Base-by-base conservation (phyloP, 2,797 vertebrate species). In the Nannoperca obscura region DNA sequence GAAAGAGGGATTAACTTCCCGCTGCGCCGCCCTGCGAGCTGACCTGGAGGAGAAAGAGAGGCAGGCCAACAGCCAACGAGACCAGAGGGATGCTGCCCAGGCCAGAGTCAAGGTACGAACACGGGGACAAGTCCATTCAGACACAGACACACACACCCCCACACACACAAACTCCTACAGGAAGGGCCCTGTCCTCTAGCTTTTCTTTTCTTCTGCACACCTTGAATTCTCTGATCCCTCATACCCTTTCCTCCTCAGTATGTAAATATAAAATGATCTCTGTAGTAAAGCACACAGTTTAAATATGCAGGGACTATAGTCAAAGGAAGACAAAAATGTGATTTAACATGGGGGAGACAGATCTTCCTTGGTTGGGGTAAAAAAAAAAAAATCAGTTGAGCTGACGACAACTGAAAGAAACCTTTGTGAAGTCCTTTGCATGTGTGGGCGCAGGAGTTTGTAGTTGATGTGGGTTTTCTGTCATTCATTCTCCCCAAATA, bases 41-140 rank as follows among this genome's bases (percentile, higher is more conserved):
- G 96, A 97, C 96, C 96, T 98, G 95, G 95, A 98, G 95, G 97
- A 96, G 93, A 94, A 96, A 91, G 95, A 92, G 95, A 97, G 96
- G 80, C 94, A 95, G 90, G 95, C 95, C 91, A 89, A 88, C 89
- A 93, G 93, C 67, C 96, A 95, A 93, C 96, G 81, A 93, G 94
- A 91, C 90, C 95, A 97, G 92, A 95, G 95, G 90, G 93, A 91
- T 84, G 91, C 90, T 90, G 92, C 63, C 80, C 95, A 95, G 90
- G 86, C 91, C 87, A 96, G 93, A 97, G 95, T 97, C 92, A 96
- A 97, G 96, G 97, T 98, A 95, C 61, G 78, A 80, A 82, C 81
- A 72, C 7, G 12, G 87, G 86, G 83, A 90, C 88, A 88, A 69
- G 78, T 80, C 71, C 46, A 66, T 72, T 71, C 76, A 84, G n/a